A percentile compares a stretch with the other conserved stretches of the same genome.
These are phyloP conservation scores for Malaclemys terrapin DNA, from an alignment of 2,113 vertebrate species.

Conservation along the genomic window DNA sequence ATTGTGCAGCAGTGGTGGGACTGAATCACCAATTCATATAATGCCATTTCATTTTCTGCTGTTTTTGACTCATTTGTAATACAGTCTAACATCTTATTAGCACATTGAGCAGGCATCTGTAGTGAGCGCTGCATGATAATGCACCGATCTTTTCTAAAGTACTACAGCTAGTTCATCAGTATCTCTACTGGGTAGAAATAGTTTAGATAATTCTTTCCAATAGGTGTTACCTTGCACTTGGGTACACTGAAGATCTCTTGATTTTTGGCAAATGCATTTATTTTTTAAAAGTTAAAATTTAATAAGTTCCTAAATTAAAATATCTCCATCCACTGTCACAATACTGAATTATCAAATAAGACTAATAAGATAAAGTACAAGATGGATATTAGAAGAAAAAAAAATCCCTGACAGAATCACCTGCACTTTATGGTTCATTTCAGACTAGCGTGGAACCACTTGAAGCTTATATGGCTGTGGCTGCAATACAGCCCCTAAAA, in stretches of 20 bases:
- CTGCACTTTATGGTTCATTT: background rate
- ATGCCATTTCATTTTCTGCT: background rate
- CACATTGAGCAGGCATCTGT: background rate
- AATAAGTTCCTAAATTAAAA: background rate
- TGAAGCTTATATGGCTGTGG: conserved; percentile 66
- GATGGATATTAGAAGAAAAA: fast-evolving
- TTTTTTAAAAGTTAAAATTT: background rate
- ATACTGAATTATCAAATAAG: background rate
- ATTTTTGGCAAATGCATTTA: background rate
- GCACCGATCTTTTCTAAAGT: background rate
- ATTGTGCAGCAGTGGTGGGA: background rate
- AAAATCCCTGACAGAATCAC: fast-evolving
- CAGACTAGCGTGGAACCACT: conserved; percentile 31
- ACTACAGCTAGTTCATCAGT: background rate
- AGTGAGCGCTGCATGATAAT: background rate
- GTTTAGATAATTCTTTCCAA: fast-evolving
- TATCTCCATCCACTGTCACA: background rate
- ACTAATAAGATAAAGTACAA: background rate
- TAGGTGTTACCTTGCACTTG: fast-evolving
- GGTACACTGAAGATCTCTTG: background rate
- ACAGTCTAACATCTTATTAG: background rate
- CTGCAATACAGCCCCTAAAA: conserved; percentile 57
- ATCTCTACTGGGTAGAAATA: background rate
- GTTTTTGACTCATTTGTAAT: background rate
- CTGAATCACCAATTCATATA: background rate